These are phyloP conservation scores for Planococcus citri DNA, from an alignment of 1,140 invertebrate species.

Conservation along the genomic window DNA sequence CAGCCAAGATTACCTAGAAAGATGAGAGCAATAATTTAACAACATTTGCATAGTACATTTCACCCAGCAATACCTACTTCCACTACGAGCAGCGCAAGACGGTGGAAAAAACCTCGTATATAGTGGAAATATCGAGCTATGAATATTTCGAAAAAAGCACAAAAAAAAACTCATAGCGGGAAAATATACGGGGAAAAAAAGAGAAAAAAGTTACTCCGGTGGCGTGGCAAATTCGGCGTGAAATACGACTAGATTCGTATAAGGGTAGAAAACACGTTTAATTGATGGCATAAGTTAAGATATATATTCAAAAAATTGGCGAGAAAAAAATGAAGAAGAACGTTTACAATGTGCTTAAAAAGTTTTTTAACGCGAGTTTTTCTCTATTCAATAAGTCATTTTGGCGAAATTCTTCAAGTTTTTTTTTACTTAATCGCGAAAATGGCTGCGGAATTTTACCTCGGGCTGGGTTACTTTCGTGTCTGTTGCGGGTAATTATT, in stretches of 20 bases:
- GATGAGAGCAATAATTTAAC: constrained; percentile 7
- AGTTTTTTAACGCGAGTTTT: not conserved
- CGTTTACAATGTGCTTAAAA: constrained; percentile 7
- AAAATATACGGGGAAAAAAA: not conserved
- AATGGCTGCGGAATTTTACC: not conserved
- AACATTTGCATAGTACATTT: not conserved
- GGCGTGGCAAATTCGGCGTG: not conserved
- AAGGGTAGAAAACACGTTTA: not conserved
- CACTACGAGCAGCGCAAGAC: not conserved
- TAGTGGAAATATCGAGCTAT: not conserved
- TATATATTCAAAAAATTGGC: not conserved
- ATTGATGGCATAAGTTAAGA: not conserved
- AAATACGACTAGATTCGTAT: not conserved
- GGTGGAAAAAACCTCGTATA: not conserved
- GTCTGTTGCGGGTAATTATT: not conserved
- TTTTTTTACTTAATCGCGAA: not conserved
- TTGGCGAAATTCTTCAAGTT: not conserved
- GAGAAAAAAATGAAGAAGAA: constrained; percentile 8
- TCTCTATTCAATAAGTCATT: not conserved
- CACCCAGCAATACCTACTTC: not conserved
- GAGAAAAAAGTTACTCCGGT: not conserved
- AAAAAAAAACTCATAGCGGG: too few species aligned
- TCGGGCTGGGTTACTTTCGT: not conserved
- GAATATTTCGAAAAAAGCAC: constrained; percentile 1
- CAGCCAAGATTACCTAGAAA: constrained; percentile 6